Evolutionary conservation across 2,888 invertebrate genomes (phyloP).

Genomic region (Eucera pruinosa): DNA sequence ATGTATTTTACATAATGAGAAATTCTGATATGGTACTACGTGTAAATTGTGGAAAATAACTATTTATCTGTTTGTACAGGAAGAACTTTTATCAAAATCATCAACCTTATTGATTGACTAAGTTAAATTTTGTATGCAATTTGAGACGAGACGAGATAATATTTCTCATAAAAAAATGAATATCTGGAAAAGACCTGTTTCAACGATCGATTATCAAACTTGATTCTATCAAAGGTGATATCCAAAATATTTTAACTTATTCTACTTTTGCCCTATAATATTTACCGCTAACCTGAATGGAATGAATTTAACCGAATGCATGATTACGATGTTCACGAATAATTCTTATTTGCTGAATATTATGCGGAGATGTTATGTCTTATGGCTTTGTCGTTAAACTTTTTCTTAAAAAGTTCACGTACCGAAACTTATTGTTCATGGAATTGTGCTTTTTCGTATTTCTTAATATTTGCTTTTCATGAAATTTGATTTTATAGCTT

Average conservation of each 20-base stretch:
- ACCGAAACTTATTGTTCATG: constrained; percentile 45
- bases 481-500: constrained; percentile 67
- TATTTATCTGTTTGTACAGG: constrained; percentile 59
- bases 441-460: constrained; percentile 61
- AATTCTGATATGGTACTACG: constrained; percentile 56
- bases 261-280: constrained; percentile 63
- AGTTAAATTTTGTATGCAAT: constrained; percentile 43
- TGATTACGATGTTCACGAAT: constrained; percentile 25
- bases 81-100: constrained; percentile 61
- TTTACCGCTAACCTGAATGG: constrained; percentile 54
- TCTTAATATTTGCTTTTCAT: constrained; percentile 52
- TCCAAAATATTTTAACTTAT: constrained; percentile 70
- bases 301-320: constrained; percentile 46
- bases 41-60: constrained; percentile 61
- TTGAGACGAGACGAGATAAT: constrained; percentile 36
- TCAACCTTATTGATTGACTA: constrained; percentile 58
- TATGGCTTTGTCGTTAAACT: constrained; percentile 2
- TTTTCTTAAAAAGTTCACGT: constrained; percentile 28
- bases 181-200: constrained; percentile 45
- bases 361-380: constrained; percentile 36
- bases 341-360: constrained; percentile 44
- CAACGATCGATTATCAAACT: constrained; percentile 50
- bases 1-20: constrained; percentile 40
- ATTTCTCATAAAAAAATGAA: constrained; percentile 48
- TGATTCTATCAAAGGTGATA: constrained; percentile 61